These are phyloP conservation scores for Botia kubotai DNA, from an alignment of 2,797 vertebrate species.

Conservation along the genomic window DNA sequence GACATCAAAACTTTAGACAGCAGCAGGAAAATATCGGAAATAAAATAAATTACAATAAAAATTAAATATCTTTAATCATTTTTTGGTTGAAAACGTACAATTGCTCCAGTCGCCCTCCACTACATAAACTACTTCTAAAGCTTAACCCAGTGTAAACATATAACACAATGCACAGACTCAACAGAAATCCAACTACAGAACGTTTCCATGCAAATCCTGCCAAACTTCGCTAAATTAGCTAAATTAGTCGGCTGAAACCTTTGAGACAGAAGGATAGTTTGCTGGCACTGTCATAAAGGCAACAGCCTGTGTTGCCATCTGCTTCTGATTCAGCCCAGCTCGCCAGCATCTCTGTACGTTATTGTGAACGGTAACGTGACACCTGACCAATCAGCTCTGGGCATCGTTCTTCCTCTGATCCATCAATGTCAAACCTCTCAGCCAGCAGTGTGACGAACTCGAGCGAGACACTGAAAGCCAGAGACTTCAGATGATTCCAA, in stretches of 20 bases:
- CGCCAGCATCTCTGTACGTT: slow-evolving; percentile 63
- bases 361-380: slow-evolving; percentile 64
- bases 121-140: slow-evolving; percentile 12
- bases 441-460: slow-evolving; percentile 52
- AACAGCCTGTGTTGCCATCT: slow-evolving; percentile 71
- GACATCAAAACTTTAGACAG: not conserved
- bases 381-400: slow-evolving; percentile 63
- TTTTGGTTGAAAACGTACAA: not conserved
- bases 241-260: slow-evolving; percentile 53
- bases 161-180: slow-evolving; percentile 24
- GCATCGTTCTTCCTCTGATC: slow-evolving; percentile 63
- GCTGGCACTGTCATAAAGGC: slow-evolving; percentile 59
- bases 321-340: slow-evolving; percentile 69
- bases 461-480: slow-evolving; percentile 43
- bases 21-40: not conserved
- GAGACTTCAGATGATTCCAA: slow-evolving; percentile 22
- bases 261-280: slow-evolving; percentile 60
- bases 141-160: slow-evolving; percentile 26
- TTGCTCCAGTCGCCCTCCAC: not conserved
- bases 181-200: slow-evolving; percentile 9
- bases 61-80: no score
- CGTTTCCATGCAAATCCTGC: slow-evolving; percentile 47
- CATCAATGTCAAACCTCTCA: slow-evolving; percentile 57
- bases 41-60: not conserved
- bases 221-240: slow-evolving; percentile 60